Percentiles rank a stretch among this genome's conserved stretches.
phyloP scores from a whole-genome alignment of 2,113 vertebrate species.

The Microtus richardsoni region DNA sequence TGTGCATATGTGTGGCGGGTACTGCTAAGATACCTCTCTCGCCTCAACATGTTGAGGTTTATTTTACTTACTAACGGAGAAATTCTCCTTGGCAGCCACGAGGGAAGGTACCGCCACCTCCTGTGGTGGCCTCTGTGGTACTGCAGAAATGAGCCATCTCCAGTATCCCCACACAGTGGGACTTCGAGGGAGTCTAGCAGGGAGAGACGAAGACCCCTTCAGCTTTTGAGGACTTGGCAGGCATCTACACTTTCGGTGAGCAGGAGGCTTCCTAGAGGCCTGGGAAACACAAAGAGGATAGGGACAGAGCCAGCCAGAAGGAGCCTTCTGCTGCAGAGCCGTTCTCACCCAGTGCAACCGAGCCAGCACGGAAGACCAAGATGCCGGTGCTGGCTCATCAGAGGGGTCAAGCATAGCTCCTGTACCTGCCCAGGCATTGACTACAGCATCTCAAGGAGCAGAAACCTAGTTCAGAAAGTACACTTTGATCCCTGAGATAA shows the following conservation, averaged over 20 bases:
- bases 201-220: not conserved
- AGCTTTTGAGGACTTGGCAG: not conserved
- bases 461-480: not conserved
- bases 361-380: not conserved
- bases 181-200: not conserved
- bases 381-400: fast-evolving
- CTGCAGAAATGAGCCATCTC: not conserved
- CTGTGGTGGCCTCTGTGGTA: not conserved
- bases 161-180: not conserved
- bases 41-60: not conserved
- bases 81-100: not conserved
- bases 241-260: not conserved
- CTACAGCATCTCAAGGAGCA: not conserved
- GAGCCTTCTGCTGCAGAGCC: not conserved
- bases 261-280: not conserved
- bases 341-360: not conserved
- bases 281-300: not conserved
- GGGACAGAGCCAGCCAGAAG: not conserved
- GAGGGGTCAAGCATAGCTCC: fast-evolving
- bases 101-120: not conserved
- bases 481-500: fast-evolving
- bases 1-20: not conserved
- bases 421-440: not conserved
- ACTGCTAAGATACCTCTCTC: not conserved
- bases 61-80: not conserved